These are phyloP conservation scores for Drosophila saltans DNA, from an alignment of 1,140 invertebrate genomes.

Conservation along the genomic window DNA sequence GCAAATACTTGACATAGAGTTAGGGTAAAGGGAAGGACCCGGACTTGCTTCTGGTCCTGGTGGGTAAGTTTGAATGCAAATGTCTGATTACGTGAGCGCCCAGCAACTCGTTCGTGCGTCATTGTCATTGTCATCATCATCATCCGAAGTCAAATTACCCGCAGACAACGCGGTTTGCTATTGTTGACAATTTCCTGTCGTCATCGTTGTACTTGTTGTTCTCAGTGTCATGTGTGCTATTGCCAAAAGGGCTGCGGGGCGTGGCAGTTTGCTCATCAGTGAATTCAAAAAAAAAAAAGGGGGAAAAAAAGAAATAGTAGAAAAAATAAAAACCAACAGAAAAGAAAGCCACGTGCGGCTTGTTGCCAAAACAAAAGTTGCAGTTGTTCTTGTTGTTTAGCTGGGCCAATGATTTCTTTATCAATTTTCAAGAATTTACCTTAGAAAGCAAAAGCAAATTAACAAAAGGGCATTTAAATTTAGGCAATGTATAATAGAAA, in stretches of 20 bases:
- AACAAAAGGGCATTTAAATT: no score
- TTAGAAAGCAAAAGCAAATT: no score
- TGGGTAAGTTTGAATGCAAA: constrained; percentile 37
- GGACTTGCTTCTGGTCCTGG: not conserved
- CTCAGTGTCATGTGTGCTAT: constrained; percentile 25
- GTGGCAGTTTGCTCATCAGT: constrained; percentile 21
- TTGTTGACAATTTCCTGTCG: constrained; percentile 71
- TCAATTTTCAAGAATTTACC: not conserved
- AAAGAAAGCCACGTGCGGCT: constrained; percentile 21
- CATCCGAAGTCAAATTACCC: constrained; percentile 63
- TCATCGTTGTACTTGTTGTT: constrained; percentile 10
- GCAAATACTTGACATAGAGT: constrained; percentile 13
- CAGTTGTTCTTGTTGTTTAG: constrained; percentile 20
- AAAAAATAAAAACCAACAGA: constrained; percentile 9
- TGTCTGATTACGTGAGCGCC: constrained; percentile 58
- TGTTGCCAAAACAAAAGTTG: constrained; percentile 46
- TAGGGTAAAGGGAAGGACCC: not conserved
- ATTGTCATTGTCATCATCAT: constrained; percentile 19
- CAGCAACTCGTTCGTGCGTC: constrained; percentile 64
- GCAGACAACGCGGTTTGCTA: constrained; percentile 60
- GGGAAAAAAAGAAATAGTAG: not conserved
- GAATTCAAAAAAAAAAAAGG: constrained; percentile 32
- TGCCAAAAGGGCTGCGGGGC: constrained; percentile 31
- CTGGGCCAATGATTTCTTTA: not conserved
- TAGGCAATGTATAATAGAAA: no score